These are phyloP conservation scores for Bombus affinis DNA, from an alignment of 1,140 invertebrate genomes.

Conservation along the genomic window DNA sequence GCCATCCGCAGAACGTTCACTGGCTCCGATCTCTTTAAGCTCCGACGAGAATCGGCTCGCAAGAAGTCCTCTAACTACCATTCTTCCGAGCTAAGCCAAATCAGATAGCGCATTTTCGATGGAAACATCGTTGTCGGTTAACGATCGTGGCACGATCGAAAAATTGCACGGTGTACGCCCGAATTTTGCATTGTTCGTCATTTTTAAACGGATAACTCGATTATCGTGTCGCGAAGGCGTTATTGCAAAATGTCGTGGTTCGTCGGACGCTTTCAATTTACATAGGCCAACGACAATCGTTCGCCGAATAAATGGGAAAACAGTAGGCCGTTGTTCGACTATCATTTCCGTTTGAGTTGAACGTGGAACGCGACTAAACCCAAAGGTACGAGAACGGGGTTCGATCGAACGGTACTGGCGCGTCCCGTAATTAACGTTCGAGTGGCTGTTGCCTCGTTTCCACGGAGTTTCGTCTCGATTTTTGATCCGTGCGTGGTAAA, in stretches of 20 bases:
- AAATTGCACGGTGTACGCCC: too few species aligned
- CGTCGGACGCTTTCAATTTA: slow-evolving; percentile 31
- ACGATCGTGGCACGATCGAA: not conserved
- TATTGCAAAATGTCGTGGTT: slow-evolving; percentile 22
- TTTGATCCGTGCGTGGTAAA: not conserved
- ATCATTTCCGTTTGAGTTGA: not conserved
- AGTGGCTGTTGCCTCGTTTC: slow-evolving; percentile 49
- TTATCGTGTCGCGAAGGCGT: slow-evolving; percentile 8
- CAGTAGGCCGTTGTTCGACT: slow-evolving; percentile 21
- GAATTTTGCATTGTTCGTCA: not conserved
- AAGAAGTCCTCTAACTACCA: slow-evolving; percentile 11
- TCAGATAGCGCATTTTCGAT: not conserved
- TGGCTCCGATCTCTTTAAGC: not conserved
- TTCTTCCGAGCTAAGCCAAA: not conserved
- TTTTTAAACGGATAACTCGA: slow-evolving; percentile 44
- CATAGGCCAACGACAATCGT: not conserved
- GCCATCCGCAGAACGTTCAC: not conserved
- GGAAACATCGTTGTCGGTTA: too few species aligned
- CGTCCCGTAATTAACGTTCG: slow-evolving; percentile 63
- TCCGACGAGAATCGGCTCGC: slow-evolving; percentile 5
- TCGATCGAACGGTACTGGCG: slow-evolving; percentile 45
- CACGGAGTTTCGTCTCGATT: not conserved
- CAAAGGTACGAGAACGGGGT: slow-evolving; percentile 34
- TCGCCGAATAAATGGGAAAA: slow-evolving; percentile 33
- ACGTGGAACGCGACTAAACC: slow-evolving; percentile 19